Conservation (phyloP, 2,797 vertebrate genomes). For the Macroramphosus scolopax region DNA sequence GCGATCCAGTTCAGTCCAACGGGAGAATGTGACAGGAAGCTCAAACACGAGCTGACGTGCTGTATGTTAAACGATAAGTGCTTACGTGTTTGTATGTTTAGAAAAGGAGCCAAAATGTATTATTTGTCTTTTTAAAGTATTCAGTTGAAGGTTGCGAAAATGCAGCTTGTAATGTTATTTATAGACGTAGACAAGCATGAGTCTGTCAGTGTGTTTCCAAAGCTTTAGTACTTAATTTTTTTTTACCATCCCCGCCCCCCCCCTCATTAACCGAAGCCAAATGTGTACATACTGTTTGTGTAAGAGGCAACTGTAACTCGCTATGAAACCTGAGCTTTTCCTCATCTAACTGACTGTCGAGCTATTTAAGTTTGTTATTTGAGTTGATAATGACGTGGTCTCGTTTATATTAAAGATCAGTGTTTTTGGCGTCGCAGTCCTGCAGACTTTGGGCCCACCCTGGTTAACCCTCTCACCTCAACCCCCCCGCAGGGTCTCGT, state of each 20-base stretch:
- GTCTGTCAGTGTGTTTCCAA: constrained; percentile 64
- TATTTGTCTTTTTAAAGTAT: constrained; percentile 62
- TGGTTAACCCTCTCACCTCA: constrained; percentile 19
- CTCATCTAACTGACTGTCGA: constrained; percentile 75
- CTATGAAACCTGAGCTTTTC: constrained; percentile 71
- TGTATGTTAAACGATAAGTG: constrained; percentile 77
- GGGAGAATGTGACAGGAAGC: constrained; percentile 33
- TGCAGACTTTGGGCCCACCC: constrained; percentile 29
- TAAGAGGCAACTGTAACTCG: too few relatives aligned
- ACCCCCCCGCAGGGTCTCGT: constrained; percentile 38
- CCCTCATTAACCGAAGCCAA: constrained; percentile 83
- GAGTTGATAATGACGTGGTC: constrained; percentile 31
- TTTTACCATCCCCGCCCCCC: constrained; percentile 75
- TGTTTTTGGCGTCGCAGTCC: constrained; percentile 31
- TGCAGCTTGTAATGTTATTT: constrained; percentile 54
- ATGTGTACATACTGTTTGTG: constrained; percentile 80
- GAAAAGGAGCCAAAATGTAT: constrained; percentile 73
- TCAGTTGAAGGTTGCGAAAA: constrained; percentile 52
- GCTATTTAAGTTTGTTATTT: constrained; percentile 46
- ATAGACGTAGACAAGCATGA: constrained; percentile 67
- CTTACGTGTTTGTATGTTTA: constrained; percentile 80
- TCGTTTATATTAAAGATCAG: constrained; percentile 39
- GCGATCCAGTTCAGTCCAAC: constrained; percentile 59
- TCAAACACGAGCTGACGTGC: constrained; percentile 53
- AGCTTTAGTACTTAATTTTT: constrained; percentile 73